Evolutionary conservation across 2,797 vertebrate genomes (phyloP).

Genomic region (Gymnodraco acuticeps): DNA sequence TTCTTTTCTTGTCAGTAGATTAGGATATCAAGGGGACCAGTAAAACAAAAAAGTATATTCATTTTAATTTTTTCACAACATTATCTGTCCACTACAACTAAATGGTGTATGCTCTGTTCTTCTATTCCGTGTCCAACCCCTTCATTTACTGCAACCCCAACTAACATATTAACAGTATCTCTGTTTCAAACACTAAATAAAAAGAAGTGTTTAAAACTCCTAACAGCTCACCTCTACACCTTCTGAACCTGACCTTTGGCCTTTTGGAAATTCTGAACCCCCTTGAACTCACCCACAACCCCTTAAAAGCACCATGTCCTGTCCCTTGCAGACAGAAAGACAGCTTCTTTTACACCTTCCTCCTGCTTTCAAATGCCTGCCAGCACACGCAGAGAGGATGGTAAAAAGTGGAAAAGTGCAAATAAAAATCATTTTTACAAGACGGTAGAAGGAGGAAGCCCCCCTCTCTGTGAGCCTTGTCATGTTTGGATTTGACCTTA

Average conservation of each 20-base stretch:
- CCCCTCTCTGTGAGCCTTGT: slow-evolving; percentile 48
- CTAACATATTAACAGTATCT: slow-evolving; percentile 86
- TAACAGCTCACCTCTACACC: slow-evolving; percentile 83
- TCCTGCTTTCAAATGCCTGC: slow-evolving; percentile 65
- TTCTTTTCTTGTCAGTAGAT: not conserved
- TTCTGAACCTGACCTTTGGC: slow-evolving; percentile 86
- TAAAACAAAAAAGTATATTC: not conserved
- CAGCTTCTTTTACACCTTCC: slow-evolving; percentile 62
- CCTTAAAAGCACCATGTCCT: slow-evolving; percentile 49
- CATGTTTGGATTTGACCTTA: slow-evolving; percentile 61
- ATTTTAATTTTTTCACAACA: not conserved
- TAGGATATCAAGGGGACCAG: not conserved
- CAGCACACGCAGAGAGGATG: slow-evolving; percentile 61
- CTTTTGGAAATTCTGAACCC: slow-evolving; percentile 75
- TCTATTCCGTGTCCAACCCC: not conserved
- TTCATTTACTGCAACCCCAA: slow-evolving; percentile 31
- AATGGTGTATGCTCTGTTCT: not conserved
- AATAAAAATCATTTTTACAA: slow-evolving; percentile 84
- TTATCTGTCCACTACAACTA: not conserved
- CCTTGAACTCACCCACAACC: slow-evolving; percentile 59
- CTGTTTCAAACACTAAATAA: slow-evolving; percentile 90
- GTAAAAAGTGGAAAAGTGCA: slow-evolving; percentile 79
- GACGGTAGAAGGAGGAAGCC: slow-evolving; percentile 66
- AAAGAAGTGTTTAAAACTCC: slow-evolving; percentile 83
- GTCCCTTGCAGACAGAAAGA: slow-evolving; percentile 62